phyloP scores from a whole-genome alignment of 2,797 vertebrate species.

The Australoheros facetus region DNA sequence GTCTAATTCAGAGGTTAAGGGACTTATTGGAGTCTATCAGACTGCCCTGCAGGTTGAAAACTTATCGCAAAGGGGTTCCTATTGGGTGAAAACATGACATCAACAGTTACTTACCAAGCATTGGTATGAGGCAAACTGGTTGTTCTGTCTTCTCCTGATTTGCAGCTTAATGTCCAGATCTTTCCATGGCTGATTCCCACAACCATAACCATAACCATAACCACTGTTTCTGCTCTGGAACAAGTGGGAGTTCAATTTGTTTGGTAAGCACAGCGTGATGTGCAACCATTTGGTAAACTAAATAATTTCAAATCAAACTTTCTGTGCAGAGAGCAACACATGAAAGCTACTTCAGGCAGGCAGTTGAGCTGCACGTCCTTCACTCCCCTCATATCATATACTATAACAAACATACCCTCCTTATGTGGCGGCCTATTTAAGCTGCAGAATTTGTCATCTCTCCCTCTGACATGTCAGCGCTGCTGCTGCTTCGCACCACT shows the following conservation, averaged over 20 bases:
- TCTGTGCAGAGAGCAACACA: background rate
- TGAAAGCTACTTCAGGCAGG: background rate
- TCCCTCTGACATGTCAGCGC: background rate
- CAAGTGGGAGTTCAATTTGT: background rate
- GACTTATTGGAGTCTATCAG: background rate
- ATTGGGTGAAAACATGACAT: background rate
- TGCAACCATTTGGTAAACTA: background rate
- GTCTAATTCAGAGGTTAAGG: background rate
- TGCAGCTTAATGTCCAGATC: background rate
- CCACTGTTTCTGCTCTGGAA: background rate
- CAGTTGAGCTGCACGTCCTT: too few relatives aligned
- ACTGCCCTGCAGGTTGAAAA: background rate
- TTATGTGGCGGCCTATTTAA: background rate
- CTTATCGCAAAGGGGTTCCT: background rate
- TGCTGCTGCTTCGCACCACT: background rate
- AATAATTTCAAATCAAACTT: background rate
- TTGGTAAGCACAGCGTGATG: background rate
- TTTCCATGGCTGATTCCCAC: background rate
- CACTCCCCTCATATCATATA: background rate
- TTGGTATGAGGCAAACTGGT: background rate
- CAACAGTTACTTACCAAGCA: too few relatives aligned
- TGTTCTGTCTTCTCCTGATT: background rate
- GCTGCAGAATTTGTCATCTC: background rate
- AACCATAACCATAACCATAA: background rate
- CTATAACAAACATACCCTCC: background rate